A percentile compares a stretch with the other conserved stretches of the same genome.
Evolutionary conservation across 2,888 invertebrate species (phyloP).

Genomic region (Ganaspis brasiliensis): DNA sequence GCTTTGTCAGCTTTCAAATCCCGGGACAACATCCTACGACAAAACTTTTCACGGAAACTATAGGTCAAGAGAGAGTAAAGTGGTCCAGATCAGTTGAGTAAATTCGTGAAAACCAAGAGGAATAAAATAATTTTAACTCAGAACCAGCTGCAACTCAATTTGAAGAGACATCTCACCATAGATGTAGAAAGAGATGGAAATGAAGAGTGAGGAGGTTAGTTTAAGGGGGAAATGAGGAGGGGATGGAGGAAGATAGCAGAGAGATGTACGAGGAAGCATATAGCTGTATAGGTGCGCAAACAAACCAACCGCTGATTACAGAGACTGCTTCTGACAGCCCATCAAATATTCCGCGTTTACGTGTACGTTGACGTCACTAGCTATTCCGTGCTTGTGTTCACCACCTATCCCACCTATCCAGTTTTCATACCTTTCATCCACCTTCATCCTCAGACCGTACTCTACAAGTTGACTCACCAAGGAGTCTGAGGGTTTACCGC

Average conservation of each 20-base stretch:
- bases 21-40: background rate
- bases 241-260: slow-evolving; percentile 51
- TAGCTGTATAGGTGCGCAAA: slow-evolving; percentile 74
- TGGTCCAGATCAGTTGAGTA: background rate
- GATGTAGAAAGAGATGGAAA: slow-evolving; percentile 49
- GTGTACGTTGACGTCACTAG: slow-evolving; percentile 77
- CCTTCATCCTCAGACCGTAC: slow-evolving; percentile 61
- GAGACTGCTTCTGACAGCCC: slow-evolving; percentile 79
- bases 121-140: background rate
- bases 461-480: slow-evolving; percentile 69
- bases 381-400: slow-evolving; percentile 75
- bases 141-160: background rate
- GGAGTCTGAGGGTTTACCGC: slow-evolving; percentile 72
- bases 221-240: slow-evolving; percentile 32
- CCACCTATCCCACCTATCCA: slow-evolving; percentile 53
- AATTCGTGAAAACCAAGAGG: background rate
- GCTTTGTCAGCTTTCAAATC: background rate
- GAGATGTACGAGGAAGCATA: slow-evolving; percentile 51
- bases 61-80: background rate
- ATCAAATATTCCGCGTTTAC: slow-evolving; percentile 80
- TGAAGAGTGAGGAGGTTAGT: background rate
- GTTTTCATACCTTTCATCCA: slow-evolving; percentile 51
- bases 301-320: slow-evolving; percentile 79
- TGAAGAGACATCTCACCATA: background rate
- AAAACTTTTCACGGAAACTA: background rate